Conservation (phyloP, 2,888 invertebrate species). For the Polymixis flavicincta region DNA sequence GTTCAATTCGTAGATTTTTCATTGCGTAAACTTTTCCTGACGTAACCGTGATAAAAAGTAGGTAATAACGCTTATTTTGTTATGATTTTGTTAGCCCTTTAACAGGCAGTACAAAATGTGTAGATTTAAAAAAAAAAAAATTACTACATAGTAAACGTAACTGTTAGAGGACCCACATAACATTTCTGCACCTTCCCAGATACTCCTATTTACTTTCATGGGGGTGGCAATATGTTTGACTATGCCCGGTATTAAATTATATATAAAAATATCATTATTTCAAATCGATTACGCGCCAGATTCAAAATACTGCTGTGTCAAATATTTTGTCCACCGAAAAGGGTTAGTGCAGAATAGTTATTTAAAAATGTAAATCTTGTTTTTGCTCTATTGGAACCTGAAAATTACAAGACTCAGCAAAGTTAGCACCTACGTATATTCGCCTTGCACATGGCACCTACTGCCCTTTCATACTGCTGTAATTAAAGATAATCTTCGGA, state of each 20-base stretch:
- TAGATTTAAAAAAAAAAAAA: too few relatives aligned
- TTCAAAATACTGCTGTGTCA: too few relatives aligned
- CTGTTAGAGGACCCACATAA: too few relatives aligned
- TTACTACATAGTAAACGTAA: too few relatives aligned
- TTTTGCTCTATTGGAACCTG: neutral
- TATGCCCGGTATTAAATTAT: too few relatives aligned
- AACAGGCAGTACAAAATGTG: too few relatives aligned
- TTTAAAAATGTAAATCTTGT: neutral
- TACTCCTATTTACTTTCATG: too few relatives aligned
- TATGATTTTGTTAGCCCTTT: neutral
- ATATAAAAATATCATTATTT: too few relatives aligned
- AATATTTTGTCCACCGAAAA: too few relatives aligned
- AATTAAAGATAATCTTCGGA: slow-evolving; percentile 35
- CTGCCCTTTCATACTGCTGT: slow-evolving; percentile 7
- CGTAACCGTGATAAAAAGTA: slow-evolving; percentile 23
- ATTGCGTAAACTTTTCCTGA: slow-evolving; percentile 31
- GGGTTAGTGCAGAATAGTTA: neutral
- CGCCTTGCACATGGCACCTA: neutral
- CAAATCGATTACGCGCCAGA: too few relatives aligned
- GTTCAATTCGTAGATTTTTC: slow-evolving; percentile 37
- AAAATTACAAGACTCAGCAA: slow-evolving; percentile 1
- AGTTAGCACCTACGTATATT: neutral
- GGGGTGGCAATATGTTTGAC: too few relatives aligned
- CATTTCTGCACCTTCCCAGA: too few relatives aligned
- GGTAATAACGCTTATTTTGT: slow-evolving; percentile 11